Conservation (phyloP, 2,797 vertebrate species). For the Gymnothorax reevesii region DNA sequence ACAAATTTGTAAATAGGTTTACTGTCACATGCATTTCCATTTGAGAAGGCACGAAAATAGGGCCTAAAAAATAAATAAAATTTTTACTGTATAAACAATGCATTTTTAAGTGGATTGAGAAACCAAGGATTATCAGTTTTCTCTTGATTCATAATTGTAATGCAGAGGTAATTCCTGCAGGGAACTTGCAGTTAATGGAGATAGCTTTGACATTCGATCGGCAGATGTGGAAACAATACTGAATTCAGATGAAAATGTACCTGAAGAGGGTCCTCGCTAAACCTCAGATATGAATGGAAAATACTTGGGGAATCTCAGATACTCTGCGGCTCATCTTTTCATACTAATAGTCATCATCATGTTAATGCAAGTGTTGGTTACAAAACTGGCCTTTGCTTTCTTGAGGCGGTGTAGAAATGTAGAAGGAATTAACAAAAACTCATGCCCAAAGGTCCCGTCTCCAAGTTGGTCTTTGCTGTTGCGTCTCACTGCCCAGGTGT, state of each 20-base stretch:
- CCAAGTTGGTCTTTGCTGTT: background rate
- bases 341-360: background rate
- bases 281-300: background rate
- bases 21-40: too few species aligned
- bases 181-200: background rate
- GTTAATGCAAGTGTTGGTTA: background rate
- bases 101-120: background rate
- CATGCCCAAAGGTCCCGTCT: background rate
- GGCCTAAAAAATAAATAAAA: background rate
- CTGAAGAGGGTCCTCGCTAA: background rate
- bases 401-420: background rate
- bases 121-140: background rate
- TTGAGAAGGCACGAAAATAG: too few species aligned
- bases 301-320: background rate
- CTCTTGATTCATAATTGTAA: background rate
- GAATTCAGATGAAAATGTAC: background rate
- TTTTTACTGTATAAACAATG: background rate
- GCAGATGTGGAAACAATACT: background rate
- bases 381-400: background rate
- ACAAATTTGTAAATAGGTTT: too few species aligned
- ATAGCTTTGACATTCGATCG: background rate
- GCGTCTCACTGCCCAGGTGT: background rate
- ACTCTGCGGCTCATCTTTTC: background rate
- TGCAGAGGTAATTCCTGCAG: background rate
- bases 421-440: background rate